These are phyloP conservation scores for Myrmecophaga tridactyla DNA, from an alignment of 2,113 vertebrate species.

Conservation along the genomic window DNA sequence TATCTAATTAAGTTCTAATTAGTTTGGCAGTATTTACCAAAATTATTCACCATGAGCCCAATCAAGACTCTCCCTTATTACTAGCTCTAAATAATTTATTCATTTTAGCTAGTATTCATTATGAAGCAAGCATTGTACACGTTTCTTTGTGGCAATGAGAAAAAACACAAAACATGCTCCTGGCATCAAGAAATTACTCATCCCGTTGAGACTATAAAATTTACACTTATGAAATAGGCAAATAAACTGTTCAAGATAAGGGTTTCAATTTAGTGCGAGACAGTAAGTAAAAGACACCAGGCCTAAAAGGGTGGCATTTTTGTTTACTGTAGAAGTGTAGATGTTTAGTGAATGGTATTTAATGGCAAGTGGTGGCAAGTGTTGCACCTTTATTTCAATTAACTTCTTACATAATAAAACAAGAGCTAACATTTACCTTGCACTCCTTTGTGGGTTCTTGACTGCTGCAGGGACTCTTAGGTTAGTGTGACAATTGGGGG, in stretches of 20 bases:
- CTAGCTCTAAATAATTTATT: background rate
- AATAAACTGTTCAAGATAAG: background rate
- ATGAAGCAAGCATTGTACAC: background rate
- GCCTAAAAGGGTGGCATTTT: background rate
- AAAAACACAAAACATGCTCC: background rate
- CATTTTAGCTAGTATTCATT: background rate
- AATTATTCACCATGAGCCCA: too few relatives aligned
- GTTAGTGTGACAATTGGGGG: background rate
- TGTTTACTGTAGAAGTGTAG: background rate
- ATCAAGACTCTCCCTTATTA: background rate
- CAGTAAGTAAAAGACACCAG: background rate
- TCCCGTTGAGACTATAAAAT: background rate
- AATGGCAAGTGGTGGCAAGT: background rate
- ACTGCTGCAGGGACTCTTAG: background rate
- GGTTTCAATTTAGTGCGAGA: background rate
- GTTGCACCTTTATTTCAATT: background rate
- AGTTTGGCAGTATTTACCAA: too few relatives aligned
- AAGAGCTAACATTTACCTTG: background rate
- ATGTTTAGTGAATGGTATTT: background rate
- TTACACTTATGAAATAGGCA: background rate
- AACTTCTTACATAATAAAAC: background rate
- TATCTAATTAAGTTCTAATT: too few relatives aligned
- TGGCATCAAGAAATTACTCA: background rate
- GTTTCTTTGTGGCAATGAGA: background rate
- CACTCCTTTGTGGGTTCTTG: background rate